A percentile compares a stretch with the other conserved stretches of the same genome.
phyloP scores from a whole-genome alignment of 2,797 vertebrate genomes.

The Oreortyx pictus region DNA sequence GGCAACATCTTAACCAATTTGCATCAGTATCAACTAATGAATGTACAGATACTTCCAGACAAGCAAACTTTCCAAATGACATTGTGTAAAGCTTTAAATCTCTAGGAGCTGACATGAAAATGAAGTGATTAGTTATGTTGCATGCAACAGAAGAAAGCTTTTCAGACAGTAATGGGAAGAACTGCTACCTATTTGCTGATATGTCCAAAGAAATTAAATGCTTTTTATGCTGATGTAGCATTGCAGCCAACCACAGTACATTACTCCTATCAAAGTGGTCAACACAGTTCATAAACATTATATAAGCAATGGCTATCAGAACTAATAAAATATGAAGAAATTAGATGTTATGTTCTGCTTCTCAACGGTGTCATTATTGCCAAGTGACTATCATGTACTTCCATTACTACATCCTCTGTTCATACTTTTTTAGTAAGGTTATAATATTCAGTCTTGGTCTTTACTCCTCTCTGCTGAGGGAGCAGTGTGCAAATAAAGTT shows the following conservation, averaged over 20 bases:
- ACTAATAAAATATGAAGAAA: slow-evolving; percentile 21
- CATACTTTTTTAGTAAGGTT: neutral
- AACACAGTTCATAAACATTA: neutral
- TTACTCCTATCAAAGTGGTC: neutral
- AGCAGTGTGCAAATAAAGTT: neutral
- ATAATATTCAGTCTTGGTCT: slow-evolving; percentile 1
- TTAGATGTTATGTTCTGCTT: neutral
- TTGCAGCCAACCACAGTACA: neutral
- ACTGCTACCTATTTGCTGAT: slow-evolving; percentile 33
- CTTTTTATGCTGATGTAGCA: slow-evolving; percentile 33
- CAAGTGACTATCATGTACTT: rapidly evolving
- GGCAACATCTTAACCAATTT: slow-evolving; percentile 33
- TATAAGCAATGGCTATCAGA: neutral
- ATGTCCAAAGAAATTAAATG: neutral
- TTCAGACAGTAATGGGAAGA: slow-evolving; percentile 39
- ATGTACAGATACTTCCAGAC: slow-evolving; percentile 24
- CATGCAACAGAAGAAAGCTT: slow-evolving; percentile 7
- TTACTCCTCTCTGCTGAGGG: neutral
- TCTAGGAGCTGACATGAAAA: slow-evolving; percentile 40
- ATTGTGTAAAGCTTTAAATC: neutral
- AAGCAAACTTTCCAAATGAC: slow-evolving; percentile 39
- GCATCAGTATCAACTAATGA: slow-evolving; percentile 15
- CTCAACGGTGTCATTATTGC: neutral
- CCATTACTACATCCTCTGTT: neutral
- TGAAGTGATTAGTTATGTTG: slow-evolving; percentile 18